Evolutionary conservation across 2,888 invertebrate genomes (phyloP).

Genomic region (Therioaphis trifolii): DNA sequence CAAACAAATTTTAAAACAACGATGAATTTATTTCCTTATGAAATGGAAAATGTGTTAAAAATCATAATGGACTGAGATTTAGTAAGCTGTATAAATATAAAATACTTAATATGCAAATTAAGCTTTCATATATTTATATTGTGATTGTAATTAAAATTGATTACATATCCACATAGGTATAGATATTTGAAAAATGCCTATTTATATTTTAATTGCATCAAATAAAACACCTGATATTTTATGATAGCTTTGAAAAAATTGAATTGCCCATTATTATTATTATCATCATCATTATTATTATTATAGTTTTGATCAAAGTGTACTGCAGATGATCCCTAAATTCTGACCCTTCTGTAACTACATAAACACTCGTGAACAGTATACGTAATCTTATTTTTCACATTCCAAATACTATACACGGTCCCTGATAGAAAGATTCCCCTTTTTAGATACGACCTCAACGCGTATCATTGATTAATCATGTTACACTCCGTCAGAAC

Average conservation of each 20-base stretch:
- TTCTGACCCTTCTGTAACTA: slow-evolving; percentile 22
- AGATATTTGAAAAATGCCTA: no score
- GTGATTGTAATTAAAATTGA: no score
- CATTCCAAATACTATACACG: slow-evolving; percentile 1
- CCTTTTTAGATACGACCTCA: slow-evolving; percentile 5
- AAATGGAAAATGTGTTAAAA: no score
- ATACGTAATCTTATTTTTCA: slow-evolving; percentile 38
- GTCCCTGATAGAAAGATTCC: slow-evolving; percentile 1
- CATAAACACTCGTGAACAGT: slow-evolving; percentile 23
- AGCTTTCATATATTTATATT: no score
- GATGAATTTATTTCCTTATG: no score
- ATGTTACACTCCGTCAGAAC: slow-evolving; percentile 39
- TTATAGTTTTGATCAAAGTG: slow-evolving; percentile 11
- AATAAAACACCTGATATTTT: background rate
- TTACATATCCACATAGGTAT: no score
- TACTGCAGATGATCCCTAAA: slow-evolving; percentile 9
- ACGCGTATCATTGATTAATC: slow-evolving; percentile 55
- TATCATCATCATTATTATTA: slow-evolving; percentile 1
- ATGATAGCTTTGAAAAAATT: background rate
- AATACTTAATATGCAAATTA: no score
- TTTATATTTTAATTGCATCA: no score
- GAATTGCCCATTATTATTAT: slow-evolving; percentile 15
- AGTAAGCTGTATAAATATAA: no score
- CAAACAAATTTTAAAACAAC: no score
- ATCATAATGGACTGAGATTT: no score